Conservation (phyloP, 1,140 invertebrate species). For the Tetramorium alpestre region DNA sequence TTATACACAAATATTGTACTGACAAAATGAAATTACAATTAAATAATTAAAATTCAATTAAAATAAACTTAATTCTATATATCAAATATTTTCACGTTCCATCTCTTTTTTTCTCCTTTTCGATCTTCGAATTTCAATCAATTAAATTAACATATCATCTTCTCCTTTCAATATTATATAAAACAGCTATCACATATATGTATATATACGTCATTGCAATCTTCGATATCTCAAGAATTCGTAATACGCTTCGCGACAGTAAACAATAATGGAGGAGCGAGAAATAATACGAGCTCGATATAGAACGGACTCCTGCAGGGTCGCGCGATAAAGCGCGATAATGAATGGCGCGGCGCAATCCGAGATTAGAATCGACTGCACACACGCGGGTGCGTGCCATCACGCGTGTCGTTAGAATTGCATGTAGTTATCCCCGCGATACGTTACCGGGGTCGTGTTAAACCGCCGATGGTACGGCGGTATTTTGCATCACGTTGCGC, state of each 20-base stretch:
- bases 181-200: neutral
- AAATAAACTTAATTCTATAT: neutral
- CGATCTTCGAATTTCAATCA: neutral
- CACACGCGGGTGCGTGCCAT: conserved; percentile 72
- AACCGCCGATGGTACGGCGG: conserved; percentile 3
- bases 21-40: neutral
- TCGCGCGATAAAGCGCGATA: conserved; percentile 68
- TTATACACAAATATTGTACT: neutral
- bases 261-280: conserved; percentile 9
- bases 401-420: conserved; percentile 73
- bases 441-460: conserved; percentile 34
- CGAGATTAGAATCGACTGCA: conserved; percentile 66
- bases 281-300: conserved; percentile 18
- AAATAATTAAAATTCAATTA: neutral
- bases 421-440: conserved; percentile 67
- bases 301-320: conserved; percentile 3
- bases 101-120: neutral
- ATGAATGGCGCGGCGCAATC: conserved; percentile 67
- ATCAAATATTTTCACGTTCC: neutral
- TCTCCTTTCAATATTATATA: neutral
- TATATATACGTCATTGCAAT: neutral
- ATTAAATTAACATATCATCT: neutral
- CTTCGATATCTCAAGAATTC: conserved; percentile 23
- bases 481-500: conserved; percentile 34
- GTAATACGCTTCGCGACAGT: neutral